Evolutionary conservation across 2,888 invertebrate species (phyloP).

Genomic region (Malthinus flaveolus): DNA sequence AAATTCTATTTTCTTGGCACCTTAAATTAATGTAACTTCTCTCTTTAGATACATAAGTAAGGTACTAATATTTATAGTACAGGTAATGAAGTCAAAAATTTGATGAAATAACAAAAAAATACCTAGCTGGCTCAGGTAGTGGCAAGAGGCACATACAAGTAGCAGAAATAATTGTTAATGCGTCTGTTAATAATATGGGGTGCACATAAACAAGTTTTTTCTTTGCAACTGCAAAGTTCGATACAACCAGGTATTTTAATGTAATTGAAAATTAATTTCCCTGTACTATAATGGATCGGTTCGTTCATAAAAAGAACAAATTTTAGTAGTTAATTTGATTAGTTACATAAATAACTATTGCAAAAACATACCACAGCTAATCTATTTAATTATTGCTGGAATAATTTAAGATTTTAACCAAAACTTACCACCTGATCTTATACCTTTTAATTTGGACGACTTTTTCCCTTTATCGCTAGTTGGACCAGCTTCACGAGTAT

Average conservation of each 20-base stretch:
- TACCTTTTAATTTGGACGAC: conserved; percentile 67
- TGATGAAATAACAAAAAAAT: not conserved
- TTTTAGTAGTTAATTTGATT: not conserved
- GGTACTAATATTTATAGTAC: no score
- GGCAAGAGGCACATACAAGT: no score
- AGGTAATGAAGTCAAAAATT: not conserved
- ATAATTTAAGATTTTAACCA: conserved; percentile 61
- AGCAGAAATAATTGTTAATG: no score
- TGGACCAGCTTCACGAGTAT: conserved; percentile 66
- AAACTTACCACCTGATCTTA: conserved; percentile 69
- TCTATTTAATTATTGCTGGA: not conserved
- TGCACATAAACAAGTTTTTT: no score
- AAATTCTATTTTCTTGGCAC: no score
- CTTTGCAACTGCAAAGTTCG: not conserved
- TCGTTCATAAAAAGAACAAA: not conserved
- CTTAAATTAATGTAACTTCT: not conserved
- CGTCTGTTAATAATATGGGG: no score
- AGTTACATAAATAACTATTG: not conserved
- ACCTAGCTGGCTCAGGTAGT: not conserved
- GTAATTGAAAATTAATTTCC: not conserved
- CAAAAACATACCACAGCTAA: not conserved
- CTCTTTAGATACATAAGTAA: no score
- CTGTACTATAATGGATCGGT: not conserved
- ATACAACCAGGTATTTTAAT: not conserved
- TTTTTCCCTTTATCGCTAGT: conserved; percentile 59